Evolutionary conservation across 2,888 invertebrate genomes (phyloP), one percentile per base, ranked within the genome.

Genomic region (Apodemia duryi): DNA sequence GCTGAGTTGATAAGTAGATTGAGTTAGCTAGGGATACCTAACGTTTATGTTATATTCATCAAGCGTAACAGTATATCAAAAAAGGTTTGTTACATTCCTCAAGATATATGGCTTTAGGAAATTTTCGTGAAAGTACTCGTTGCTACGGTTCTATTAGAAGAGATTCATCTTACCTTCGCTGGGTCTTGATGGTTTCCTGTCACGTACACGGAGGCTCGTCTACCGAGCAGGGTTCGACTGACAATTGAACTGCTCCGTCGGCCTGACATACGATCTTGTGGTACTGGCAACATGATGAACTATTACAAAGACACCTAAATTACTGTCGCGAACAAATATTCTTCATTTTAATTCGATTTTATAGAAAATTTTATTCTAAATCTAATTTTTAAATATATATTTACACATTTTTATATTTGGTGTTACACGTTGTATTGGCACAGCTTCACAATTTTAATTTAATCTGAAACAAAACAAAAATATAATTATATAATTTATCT

Each of bases 211-310:
- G 95, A 95, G 67, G 94, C 92, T 32, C 95, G 87, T 57, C 95
- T 93, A 2, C 94, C 94, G 41, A 95, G 93, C 70, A 95, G 90
- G 13, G 95, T 93, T 69, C 94, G 92, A 79, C 94, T 94, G 68
- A 94, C 94, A 70, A 95, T 94, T 70, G 94, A 94, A 80, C 94
- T 94, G 85, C 94, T 94, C 68, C 94, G 92, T 63, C 94, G 90
- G 51, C 94, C 94, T 61, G 94, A 93, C 91, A 94, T 77, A 71
- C 93, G 88, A 77, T 93, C 92, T 77, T 92, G 91, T 35, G 92
- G 92, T 67, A 93, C 87, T 63, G 93, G 92, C 81, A 93, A 80
- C 93, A 93, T 92, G 69, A 74, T 82, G 72, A 63, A 68, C 67
- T 52, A 35, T 65, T 63, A 60, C 64, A 65, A 64, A 62, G 62